Percentiles rank a stretch among this genome's conserved stretches.
Evolutionary conservation across 2,113 vertebrate species (phyloP).

Genomic region (Equus quagga): DNA sequence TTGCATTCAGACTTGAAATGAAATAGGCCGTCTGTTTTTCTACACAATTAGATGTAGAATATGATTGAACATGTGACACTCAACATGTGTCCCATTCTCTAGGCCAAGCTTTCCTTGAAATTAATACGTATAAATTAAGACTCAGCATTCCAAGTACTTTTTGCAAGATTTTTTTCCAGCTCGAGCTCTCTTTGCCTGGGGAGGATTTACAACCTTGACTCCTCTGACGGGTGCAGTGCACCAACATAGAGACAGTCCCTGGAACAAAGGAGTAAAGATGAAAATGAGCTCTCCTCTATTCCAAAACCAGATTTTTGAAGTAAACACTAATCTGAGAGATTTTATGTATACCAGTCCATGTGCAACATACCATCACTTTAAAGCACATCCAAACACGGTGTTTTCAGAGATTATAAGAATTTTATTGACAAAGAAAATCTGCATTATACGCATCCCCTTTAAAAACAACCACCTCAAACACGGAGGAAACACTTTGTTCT

Average conservation of each 20-base stretch:
- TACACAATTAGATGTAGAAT: neutral
- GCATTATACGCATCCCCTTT: neutral
- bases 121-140: neutral
- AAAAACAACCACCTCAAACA: conserved; percentile 27
- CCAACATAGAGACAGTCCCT: neutral
- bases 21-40: neutral
- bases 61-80: neutral
- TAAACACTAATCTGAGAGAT: neutral
- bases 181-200: neutral
- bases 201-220: neutral
- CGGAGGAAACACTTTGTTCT: conserved; percentile 43
- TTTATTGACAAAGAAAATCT: conserved; percentile 70
- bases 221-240: fast-evolving
- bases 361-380: neutral
- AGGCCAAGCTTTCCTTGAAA: neutral
- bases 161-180: neutral
- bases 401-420: conserved; percentile 39
- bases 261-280: neutral
- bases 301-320: neutral
- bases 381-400: neutral
- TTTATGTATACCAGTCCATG: fast-evolving
- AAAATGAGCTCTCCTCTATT: neutral
- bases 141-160: neutral
- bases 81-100: neutral
- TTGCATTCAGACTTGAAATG: neutral